A percentile compares a stretch with the other conserved stretches of the same genome.
Conservation (phyloP, 2,113 vertebrate genomes). For the Talpa occidentalis region DNA sequence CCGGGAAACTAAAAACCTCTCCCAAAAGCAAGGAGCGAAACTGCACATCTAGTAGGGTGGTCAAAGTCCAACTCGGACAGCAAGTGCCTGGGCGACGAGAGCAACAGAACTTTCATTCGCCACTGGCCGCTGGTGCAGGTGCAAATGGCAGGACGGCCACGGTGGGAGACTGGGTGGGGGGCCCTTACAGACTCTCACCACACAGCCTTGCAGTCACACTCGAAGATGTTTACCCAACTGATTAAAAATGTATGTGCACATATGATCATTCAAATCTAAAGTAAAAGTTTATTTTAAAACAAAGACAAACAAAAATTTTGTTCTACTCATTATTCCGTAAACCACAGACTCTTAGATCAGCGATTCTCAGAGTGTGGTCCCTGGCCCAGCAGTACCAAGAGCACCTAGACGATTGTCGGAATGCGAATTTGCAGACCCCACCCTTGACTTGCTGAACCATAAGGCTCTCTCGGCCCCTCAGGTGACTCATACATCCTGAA, state of each 20-base stretch:
- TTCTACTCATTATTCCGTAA: background rate
- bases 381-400: background rate
- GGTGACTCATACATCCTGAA: background rate
- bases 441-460: background rate
- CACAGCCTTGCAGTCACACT: background rate
- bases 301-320: background rate
- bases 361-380: background rate
- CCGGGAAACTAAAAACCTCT: background rate
- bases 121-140: background rate
- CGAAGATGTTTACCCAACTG: background rate
- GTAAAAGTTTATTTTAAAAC: background rate
- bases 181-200: background rate
- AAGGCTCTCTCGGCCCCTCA: too few species aligned
- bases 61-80: background rate
- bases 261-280: background rate
- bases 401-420: background rate
- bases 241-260: background rate
- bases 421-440: background rate
- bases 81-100: background rate
- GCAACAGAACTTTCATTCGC: background rate
- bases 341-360: background rate
- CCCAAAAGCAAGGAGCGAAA: background rate
- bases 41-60: background rate
- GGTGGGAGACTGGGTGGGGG: background rate
- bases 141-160: fast-evolving